Evolutionary conservation across 2,113 vertebrate genomes (phyloP).

Genomic region (Canis aureus): DNA sequence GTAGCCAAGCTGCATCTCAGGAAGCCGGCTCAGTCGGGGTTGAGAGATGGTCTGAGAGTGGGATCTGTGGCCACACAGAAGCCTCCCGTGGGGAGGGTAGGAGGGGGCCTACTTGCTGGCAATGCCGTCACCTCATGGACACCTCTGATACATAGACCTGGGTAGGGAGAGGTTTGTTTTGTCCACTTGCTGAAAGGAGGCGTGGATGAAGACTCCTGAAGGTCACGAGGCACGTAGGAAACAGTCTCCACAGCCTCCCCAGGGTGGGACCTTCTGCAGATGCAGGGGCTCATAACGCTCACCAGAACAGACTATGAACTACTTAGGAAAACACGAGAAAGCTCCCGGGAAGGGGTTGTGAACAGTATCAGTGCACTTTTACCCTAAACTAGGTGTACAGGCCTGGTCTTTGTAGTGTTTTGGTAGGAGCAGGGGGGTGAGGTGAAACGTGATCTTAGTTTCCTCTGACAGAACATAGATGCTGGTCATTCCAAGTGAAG

Average conservation of each 20-base stretch:
- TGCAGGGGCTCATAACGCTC: neutral
- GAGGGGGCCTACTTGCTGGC: neutral
- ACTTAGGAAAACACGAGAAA: neutral
- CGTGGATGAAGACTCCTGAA: conserved; percentile 13
- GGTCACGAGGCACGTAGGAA: conserved; percentile 30
- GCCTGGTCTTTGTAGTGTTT: neutral
- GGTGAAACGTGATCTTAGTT: neutral
- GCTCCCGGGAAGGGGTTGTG: neutral
- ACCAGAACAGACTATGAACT: neutral
- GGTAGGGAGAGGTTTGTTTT: neutral
- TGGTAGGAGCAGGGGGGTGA: neutral
- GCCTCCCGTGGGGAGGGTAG: neutral
- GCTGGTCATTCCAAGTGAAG: neutral
- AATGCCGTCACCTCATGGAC: neutral
- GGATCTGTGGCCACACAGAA: neutral
- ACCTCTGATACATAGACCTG: neutral
- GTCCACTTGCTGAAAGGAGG: neutral
- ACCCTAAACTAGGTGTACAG: neutral
- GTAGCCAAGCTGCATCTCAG: neutral
- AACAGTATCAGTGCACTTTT: neutral
- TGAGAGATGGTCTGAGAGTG: neutral
- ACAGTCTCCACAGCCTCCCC: neutral
- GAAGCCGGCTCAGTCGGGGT: neutral
- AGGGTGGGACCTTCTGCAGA: neutral
- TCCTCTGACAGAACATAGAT: neutral